Percentiles rank a stretch among this genome's conserved stretches.
These are phyloP conservation scores for Microcebus tavaratra DNA, from an alignment of 2,113 vertebrate genomes.

Conservation along the genomic window DNA sequence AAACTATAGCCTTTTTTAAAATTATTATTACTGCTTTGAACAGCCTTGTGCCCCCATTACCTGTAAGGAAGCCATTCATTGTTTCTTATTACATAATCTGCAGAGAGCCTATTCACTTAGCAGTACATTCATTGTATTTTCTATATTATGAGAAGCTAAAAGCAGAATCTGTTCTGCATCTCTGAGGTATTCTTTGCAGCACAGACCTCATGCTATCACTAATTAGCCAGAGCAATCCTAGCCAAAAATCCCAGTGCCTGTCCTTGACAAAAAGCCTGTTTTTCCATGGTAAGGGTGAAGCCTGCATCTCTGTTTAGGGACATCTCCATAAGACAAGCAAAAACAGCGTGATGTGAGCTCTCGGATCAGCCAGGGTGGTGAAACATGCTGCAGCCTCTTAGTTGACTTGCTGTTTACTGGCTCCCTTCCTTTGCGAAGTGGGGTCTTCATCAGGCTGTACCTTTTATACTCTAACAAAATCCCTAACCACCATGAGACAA, in stretches of 20 bases:
- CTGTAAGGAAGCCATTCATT: conserved; percentile 75
- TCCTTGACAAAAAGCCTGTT: conserved; percentile 7
- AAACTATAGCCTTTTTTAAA: not conserved
- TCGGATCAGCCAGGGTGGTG: not conserved
- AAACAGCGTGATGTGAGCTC: not conserved
- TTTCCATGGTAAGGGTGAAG: not conserved
- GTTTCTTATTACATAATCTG: conserved; percentile 77
- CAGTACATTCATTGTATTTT: not conserved
- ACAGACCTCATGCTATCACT: conserved; percentile 54
- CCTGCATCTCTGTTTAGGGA: not conserved
- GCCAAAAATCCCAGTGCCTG: conserved; percentile 13
- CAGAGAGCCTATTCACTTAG: conserved; percentile 73
- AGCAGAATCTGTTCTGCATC: conserved; percentile 60
- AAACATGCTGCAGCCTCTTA: not conserved
- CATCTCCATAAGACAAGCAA: not conserved
- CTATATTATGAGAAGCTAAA: conserved; percentile 45
- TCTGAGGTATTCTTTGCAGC: conserved; percentile 20
- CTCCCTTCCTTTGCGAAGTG: not conserved
- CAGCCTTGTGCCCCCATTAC: not conserved
- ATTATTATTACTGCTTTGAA: not conserved
- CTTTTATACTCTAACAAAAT: not conserved
- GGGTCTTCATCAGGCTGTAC: not conserved
- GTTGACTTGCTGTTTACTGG: not conserved
- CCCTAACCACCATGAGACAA: not conserved
- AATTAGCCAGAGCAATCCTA: conserved; percentile 62